Percentiles rank a stretch among this genome's conserved stretches.
phyloP scores from a whole-genome alignment of 2,888 invertebrate species.

The Acanthosepion lycidas region DNA sequence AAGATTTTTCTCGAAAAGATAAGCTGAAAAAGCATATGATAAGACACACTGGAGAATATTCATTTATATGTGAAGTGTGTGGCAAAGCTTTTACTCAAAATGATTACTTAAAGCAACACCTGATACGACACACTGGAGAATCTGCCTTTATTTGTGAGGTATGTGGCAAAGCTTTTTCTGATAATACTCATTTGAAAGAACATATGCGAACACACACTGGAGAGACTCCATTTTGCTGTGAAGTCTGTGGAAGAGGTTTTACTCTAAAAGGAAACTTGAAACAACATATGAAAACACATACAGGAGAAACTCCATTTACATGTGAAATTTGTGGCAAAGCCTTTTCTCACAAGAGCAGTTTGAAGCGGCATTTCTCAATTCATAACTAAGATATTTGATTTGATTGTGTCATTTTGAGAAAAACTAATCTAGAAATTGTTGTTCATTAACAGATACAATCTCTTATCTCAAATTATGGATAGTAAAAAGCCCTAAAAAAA shows the following conservation, averaged over 20 bases:
- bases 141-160: background rate
- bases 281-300: background rate
- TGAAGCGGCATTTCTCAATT: background rate
- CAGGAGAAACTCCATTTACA: background rate
- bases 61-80: background rate
- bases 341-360: background rate
- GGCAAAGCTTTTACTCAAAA: background rate
- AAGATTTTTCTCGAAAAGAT: background rate
- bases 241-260: constrained; percentile 17
- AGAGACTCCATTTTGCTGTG: background rate
- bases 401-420: background rate
- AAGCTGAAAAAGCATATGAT: constrained; percentile 11
- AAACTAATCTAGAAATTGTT: background rate
- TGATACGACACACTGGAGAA: background rate
- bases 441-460: no score
- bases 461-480: no score
- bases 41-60: background rate
- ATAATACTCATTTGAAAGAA: constrained; percentile 24
- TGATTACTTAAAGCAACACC: background rate
- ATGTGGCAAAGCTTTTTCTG: background rate
- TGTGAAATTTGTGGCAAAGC: constrained; percentile 25
- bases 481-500: no score
- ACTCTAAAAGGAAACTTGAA: background rate
- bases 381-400: background rate
- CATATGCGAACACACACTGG: constrained; percentile 36